Evolutionary conservation across 2,888 invertebrate genomes (phyloP).

Genomic region (Keiferia lycopersicella): DNA sequence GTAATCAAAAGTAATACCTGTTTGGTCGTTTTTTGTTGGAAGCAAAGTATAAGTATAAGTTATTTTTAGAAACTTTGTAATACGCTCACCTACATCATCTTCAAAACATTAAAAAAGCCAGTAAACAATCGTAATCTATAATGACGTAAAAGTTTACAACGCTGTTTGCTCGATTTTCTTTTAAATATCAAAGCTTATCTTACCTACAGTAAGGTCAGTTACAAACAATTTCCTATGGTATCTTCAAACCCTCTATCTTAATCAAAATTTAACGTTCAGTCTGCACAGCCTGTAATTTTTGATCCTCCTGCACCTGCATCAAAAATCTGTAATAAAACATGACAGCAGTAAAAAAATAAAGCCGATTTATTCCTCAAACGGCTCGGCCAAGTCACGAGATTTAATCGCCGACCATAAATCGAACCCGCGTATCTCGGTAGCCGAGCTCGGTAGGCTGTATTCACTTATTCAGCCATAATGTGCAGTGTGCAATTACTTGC

Average conservation of each 20-base stretch:
- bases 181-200: neutral
- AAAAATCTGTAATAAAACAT: neutral
- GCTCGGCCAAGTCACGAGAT: slow-evolving; percentile 14
- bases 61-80: neutral
- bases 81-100: neutral
- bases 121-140: no score
- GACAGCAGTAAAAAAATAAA: neutral
- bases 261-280: slow-evolving; percentile 1
- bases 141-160: no score
- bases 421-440: slow-evolving; percentile 27
- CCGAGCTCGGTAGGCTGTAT: slow-evolving; percentile 15
- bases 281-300: neutral
- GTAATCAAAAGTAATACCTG: neutral
- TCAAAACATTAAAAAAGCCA: neutral
- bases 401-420: slow-evolving; percentile 25
- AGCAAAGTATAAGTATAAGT: neutral
- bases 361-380: neutral
- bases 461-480: slow-evolving; percentile 26
- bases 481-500: slow-evolving; percentile 38
- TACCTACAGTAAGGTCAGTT: neutral
- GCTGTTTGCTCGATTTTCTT: neutral
- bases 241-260: neutral
- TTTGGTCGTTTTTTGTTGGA: neutral
- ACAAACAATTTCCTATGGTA: neutral
- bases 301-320: neutral